Conservation (phyloP, 2,113 vertebrate species). For the western clawed frog (Xenopus tropicalis) region DNA sequence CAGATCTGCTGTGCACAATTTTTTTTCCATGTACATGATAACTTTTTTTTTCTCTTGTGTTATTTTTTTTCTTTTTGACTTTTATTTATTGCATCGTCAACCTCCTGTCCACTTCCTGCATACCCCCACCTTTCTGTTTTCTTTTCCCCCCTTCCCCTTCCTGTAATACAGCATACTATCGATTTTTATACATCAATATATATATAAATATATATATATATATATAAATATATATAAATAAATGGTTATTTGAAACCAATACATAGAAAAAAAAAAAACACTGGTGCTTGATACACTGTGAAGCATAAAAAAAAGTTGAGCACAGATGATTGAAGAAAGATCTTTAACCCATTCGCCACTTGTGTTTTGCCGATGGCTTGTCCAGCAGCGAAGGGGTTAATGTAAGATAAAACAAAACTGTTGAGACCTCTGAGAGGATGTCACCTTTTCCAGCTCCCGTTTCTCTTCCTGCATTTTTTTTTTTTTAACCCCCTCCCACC, state of each 20-base stretch:
- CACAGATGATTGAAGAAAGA: constrained; percentile 70
- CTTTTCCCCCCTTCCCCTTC: constrained; percentile 58
- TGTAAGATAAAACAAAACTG: constrained; percentile 58
- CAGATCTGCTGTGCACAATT: constrained; percentile 94
- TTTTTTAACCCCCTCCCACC: not conserved
- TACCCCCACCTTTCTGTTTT: constrained; percentile 73
- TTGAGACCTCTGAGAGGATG: constrained; percentile 38
- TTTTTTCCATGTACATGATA: constrained; percentile 82
- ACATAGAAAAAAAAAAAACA: constrained; percentile 75
- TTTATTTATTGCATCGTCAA: constrained; percentile 98
- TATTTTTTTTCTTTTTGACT: constrained; percentile 47
- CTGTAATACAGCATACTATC: constrained; percentile 81
- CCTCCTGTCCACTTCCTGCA: constrained; percentile 64
- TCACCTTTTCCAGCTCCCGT: constrained; percentile 1
- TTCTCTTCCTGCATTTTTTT: not conserved
- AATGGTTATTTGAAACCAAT: constrained; percentile 85
- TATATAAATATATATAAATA: constrained; percentile 73
- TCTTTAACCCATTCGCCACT: constrained; percentile 47
- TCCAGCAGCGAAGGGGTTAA: constrained; percentile 26
- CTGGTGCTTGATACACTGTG: constrained; percentile 99
- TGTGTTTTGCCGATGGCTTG: not conserved
- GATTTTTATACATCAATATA: constrained; percentile 79
- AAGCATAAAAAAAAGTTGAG: constrained; percentile 70
- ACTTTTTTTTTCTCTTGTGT: constrained; percentile 60
- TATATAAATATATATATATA: constrained; percentile 78